Base-by-base conservation (phyloP, 2,888 invertebrate species). In the Bombylius discolor region DNA sequence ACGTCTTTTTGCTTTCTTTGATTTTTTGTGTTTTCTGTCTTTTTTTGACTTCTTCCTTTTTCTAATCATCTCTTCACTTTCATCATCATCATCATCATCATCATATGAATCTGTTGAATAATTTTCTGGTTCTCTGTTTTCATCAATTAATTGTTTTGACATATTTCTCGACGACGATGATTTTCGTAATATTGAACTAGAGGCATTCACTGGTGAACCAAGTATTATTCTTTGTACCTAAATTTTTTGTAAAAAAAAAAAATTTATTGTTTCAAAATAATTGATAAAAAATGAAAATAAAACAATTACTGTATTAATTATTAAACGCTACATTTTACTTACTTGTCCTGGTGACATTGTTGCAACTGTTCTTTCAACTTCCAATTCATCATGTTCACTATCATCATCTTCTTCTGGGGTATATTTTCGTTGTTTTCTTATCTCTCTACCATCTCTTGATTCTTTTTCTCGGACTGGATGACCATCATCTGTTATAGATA, bases 1-100 rank as follows among this genome's bases (percentile, higher is more conserved):
- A 58, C 77, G 72, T 56, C 84, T 87, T 65, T 84, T 84, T 48
- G 82, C 78, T 61, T 85, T 84, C 69, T 87, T 87, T 71, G 84
- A 86, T 70, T 85, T 83, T 67, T 87, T 87, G 49, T 87, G 85
- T 70, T 84, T 71, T 50, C 64, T 63, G 58, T 71, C 68, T 62
- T 73, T 73, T 56, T 68, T 67, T 50, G 65, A 69, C 51, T 70
- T 73, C 53, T 67, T 67, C 66, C 81, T 81, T 65, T 81, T 81
- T 62, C 80, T 80, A 61, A 79, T 78, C 55, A 77, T 67, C 62
- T 76, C 75, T 46, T 80, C 78, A 57, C 79, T 78, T 60, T 79
- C 78, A 54, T 79, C 79, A 6, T 70, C 68, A 49, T 66, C 66
- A 60, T 79, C 78, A 55, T 79, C 79, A 6, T 70, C 68, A 49